Percentiles rank a stretch among this genome's conserved stretches.
Conservation (phyloP, 1,140 invertebrate genomes). For the Calephelis virginiensis region DNA sequence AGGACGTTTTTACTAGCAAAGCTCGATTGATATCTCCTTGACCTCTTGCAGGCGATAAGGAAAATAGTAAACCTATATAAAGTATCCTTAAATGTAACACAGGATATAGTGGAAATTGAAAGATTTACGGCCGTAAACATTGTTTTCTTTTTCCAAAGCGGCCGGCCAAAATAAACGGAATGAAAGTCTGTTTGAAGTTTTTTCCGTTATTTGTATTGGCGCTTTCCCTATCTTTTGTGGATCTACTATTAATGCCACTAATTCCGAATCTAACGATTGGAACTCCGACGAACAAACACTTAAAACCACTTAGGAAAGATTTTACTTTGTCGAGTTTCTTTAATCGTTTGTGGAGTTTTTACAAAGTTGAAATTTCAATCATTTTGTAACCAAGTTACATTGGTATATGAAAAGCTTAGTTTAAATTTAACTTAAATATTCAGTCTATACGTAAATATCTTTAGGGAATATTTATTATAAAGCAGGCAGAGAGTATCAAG, state of each 20-base stretch:
- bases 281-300: constrained; percentile 5
- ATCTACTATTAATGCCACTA: constrained; percentile 14
- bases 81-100: constrained; percentile 8
- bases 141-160: constrained; percentile 5
- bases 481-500: no score
- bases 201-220: constrained; percentile 11
- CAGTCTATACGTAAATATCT: no score
- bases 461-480: no score
- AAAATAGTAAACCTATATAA: constrained; percentile 11
- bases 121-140: constrained; percentile 15
- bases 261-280: constrained; percentile 11
- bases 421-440: no score
- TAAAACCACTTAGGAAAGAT: constrained; percentile 9
- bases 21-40: neutral
- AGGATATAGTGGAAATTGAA: constrained; percentile 16
- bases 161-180: constrained; percentile 13
- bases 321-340: constrained; percentile 1
- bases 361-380: no score
- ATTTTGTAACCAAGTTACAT: no score
- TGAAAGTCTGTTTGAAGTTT: constrained; percentile 9
- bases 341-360: constrained; percentile 4
- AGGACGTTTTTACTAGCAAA: no score
- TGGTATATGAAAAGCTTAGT: no score
- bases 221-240: constrained; percentile 7
- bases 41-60: neutral